Base-by-base conservation (phyloP, 2,797 vertebrate genomes). In the Hoplostethus atlanticus region DNA sequence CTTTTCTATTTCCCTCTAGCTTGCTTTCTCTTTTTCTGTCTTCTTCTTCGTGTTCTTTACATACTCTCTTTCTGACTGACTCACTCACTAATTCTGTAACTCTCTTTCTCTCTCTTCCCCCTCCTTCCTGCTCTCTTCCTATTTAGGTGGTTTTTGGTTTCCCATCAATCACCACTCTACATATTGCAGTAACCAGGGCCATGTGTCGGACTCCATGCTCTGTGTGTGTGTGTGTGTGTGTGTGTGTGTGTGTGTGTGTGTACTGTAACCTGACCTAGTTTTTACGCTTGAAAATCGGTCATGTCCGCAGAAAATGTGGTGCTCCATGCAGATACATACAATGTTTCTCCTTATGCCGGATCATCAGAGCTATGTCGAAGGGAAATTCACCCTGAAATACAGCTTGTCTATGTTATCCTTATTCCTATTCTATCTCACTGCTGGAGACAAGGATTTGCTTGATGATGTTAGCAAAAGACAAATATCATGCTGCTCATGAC, bases 151-250 rank as follows among this genome's bases (percentile, higher is more conserved):
- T 91, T 91, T 93, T 87, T 84, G 79, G 86, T 91, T 94, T 91
- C 88, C 82, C 82, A 87, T 92, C 91, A 90, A 82, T 94, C 90
- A 90, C 78, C 77, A 38, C 80, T 81, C 75, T 73, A 85, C 76
- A 85, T 88, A 89, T 85, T 87, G 87, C 86, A 77, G 78, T 91
- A 92, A 94, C 85, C 81, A 89, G 84, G 77, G 59, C 87, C 91
- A 92, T 92, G 85, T 92, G 90, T 87, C 52, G 12, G 10, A 42
- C 48, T 56, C 12, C 9, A 1, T 62, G 62, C 28, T 48, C 28
- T 64, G 59, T 65, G 56, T 40, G 56, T 59, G 17, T 34, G 46
- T 34, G 16, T 73, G 58, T 77, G 75, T 51, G 54, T 53, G 17
- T 69, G 60, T 51, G 25, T 25, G 56, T 40, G 55, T 21, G 21